Evolutionary conservation across 1,140 invertebrate genomes (phyloP), one percentile per base, ranked within the genome.

Genomic region (Melipona quadrifasciata): DNA sequence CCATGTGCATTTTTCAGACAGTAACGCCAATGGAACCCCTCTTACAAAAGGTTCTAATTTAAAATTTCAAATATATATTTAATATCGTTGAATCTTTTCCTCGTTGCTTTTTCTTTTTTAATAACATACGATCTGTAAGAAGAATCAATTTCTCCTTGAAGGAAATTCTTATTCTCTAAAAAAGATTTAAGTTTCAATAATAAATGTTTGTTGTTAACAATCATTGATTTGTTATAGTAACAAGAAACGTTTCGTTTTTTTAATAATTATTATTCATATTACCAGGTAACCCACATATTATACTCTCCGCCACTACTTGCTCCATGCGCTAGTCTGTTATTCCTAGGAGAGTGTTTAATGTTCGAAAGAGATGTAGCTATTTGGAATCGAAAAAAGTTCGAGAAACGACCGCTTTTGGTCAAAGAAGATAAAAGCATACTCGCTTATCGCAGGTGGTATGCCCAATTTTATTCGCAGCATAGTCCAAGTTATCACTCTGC

Each of bases 361-460:
- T 96, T 99, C 91, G 96, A 98, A 92, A 95, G 98, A 6, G 98
- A 99, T 91, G 96, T 99, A 1, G 95, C 96, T 81, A 96, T 99
- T 11, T 99, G 98, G 98, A 98, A 98, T 91, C 96, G 97, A 94
- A 99, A 99, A 91, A 96, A 95, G 64, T 98, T 96, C 92, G 92
- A 97, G 0, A 95, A 95, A 70, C 96, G 96, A 51, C 98, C 98
- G 0, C 86, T 97, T 1, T 94, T 98, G 53, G 96, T 98, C 1
- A 96, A 96, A 85, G 97, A 98, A 88, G 98, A 99, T 91, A 95
- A 95, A 31, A 94, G 96, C 0, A 96, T 99, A 1, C 94, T 95
- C 5, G 95, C 95, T 24, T 98, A 97, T 92, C 95, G 98, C 12
- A 94, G 96, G 39, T 99, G 98, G 98, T 99, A 96, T 92, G 95